Base-by-base conservation (phyloP, 2,888 invertebrate genomes). In the Limnephilus marmoratus region DNA sequence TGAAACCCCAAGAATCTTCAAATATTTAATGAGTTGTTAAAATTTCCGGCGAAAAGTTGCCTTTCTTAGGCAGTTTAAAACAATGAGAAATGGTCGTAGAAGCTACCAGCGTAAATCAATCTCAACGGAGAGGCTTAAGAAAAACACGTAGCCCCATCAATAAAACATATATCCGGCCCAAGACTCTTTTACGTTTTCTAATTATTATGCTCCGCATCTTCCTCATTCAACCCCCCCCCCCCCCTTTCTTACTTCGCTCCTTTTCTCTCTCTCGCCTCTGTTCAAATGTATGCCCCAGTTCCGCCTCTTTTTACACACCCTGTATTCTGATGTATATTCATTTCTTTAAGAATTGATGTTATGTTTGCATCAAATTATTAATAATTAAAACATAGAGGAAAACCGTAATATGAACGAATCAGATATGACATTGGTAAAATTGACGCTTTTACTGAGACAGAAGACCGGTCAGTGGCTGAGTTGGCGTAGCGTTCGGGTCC, bases 161-260 rank as follows among this genome's bases (percentile, higher is more conserved):
- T 93, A 93, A 93, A 92, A 92, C 92, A 93, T 92, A 93, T 92
- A 92, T 91, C 92, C 90, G 92, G 91, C 85, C 91, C 68, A 80
- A 85, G 88, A 91, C 91, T 93, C 93, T 93, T 93, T 93, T 93
- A 93, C 93, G 92, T 93, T 93, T 93, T 92, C 92, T 93, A 93
- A 93, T 93, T 93, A 93, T 93, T 93, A 93, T 93, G 91, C 92
- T 92, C 92, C 89, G 93, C 92, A 90, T 93, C 92, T 92, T 90
- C 81, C 37, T 37, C 34, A 24, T 31, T 81, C 45, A 34, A 85
- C 45, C 87, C 88, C 93, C 90, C 29, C 90, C 34, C 85, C 45
- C 87, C 88, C 93, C 90, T 34, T 91, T 45, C 85, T 15, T 81
- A 82, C 89, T 81, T 45, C 81, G 85, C 91, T 34, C 68, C 93